Evolutionary conservation across 2,797 vertebrate genomes (phyloP), one percentile per base, ranked within the genome.

Genomic region (Gallirallus australis): DNA sequence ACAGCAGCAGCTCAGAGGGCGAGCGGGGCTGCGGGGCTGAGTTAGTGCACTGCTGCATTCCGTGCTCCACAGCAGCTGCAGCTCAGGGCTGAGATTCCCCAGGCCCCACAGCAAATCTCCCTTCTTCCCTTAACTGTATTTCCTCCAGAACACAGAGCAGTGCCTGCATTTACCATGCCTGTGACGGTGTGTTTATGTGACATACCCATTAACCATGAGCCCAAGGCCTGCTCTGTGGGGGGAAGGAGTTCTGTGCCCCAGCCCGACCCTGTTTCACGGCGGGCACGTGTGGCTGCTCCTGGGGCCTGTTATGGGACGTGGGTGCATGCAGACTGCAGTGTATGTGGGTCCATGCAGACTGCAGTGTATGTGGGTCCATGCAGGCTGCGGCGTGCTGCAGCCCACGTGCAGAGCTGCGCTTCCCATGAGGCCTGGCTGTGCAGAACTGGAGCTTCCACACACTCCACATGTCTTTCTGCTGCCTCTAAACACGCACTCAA

Each of bases 291-390:
- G 69, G 45, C 52, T 47, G 19, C 50, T 30, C 30, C 8, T 7
- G 8, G 30, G 25, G 20, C 39, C 63, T 31, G n/a, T 15, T 19
- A 19, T 0, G 14, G 3, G 10, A 3, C 0, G 9, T 19, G 64
- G 14, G 39, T 33, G 65, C 35, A 3, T 1, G 7, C 71, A 42
- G 39, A 40, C 39, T 40, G 39, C 39, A n/a, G n/a, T n/a, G n/a
- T n/a, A n/a, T n/a, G n/a, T n/a, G 39, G 39, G 15, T 40, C 13
- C 39, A 40, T 40, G 14, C 39, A 40, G 39, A 15, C 39, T 40
- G 39, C n/a, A n/a, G 42, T 42, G 16, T 42, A 42, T 42, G 4
- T 18, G 42, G 17, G 42, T 42, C 7, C 42, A 42, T 42, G 42
- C 42, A 45, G 42, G 16, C 18, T 45, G 42, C 8, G 8, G 42